Conservation (phyloP, 2,113 vertebrate genomes). For the Dolichallabes microphthalmus region DNA sequence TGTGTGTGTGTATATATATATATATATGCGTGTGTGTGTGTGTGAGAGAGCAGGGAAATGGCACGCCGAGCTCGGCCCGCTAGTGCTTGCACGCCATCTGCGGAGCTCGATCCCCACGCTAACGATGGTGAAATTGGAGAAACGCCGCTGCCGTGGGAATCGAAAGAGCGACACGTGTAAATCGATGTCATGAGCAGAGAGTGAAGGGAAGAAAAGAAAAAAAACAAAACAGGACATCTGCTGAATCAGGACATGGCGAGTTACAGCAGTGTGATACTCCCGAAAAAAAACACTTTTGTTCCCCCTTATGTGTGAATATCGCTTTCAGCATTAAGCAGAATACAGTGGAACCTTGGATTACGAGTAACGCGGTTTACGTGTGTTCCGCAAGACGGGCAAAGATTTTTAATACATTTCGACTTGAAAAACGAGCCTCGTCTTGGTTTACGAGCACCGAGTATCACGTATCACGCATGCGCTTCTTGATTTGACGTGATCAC, state of each 20-base stretch:
- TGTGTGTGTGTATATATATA: too few species aligned
- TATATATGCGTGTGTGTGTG: background rate
- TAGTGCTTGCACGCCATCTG: conserved; percentile 27
- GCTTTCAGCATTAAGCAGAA: too few species aligned
- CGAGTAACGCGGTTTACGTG: too few species aligned
- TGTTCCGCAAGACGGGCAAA: too few species aligned
- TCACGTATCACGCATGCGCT: too few species aligned
- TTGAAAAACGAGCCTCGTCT: too few species aligned
- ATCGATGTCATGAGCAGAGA: conserved; percentile 5
- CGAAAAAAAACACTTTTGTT: too few species aligned
- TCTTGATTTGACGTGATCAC: too few species aligned
- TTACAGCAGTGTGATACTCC: background rate
- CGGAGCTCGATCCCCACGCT: background rate
- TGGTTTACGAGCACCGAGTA: too few species aligned
- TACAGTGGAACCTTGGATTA: too few species aligned
- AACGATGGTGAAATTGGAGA: conserved; percentile 24
- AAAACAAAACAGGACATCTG: background rate
- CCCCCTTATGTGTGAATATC: too few species aligned
- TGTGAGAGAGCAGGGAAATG: background rate
- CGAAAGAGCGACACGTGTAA: background rate
- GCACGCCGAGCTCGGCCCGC: background rate
- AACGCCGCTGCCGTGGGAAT: background rate
- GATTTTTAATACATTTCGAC: too few species aligned
- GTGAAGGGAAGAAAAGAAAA: background rate
- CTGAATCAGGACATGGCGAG: conserved; percentile 10